phyloP scores from a whole-genome alignment of 2,888 invertebrate genomes.

The Myathropa florea region DNA sequence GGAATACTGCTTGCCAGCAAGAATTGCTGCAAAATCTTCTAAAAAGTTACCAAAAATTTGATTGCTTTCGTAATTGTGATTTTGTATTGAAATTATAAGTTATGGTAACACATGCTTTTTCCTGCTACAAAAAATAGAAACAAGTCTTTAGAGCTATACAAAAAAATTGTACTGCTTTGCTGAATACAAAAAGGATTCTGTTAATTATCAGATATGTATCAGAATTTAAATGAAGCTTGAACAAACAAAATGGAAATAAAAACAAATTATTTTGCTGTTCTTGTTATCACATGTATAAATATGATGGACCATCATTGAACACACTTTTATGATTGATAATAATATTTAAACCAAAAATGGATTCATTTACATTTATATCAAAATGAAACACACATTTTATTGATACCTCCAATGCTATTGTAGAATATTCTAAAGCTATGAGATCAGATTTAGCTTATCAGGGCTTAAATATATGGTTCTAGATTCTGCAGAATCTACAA shows the following conservation, averaged over 20 bases:
- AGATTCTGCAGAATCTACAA: constrained; percentile 99
- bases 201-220: constrained; percentile 59
- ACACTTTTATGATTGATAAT: constrained; percentile 32
- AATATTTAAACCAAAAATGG: constrained; percentile 15
- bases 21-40: not conserved
- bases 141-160: not conserved
- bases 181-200: not conserved
- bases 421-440: constrained; percentile 72
- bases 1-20: not conserved
- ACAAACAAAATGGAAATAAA: not conserved
- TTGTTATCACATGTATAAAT: constrained; percentile 24
- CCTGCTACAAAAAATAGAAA: not conserved
- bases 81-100: not conserved
- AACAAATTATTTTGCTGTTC: constrained; percentile 21
- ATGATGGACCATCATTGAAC: constrained; percentile 33
- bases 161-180: constrained; percentile 14
- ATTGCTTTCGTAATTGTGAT: not conserved
- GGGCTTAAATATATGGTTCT: constrained; percentile 85
- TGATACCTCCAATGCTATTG: constrained; percentile 71
- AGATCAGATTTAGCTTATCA: constrained; percentile 78
- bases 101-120: not conserved
- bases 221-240: constrained; percentile 8
- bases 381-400: constrained; percentile 64
- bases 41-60: not conserved
- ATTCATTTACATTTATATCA: constrained; percentile 48